A percentile compares a stretch with the other conserved stretches of the same genome.
Evolutionary conservation across 2,113 vertebrate species (phyloP).

Genomic region (Maccullochella peelii): DNA sequence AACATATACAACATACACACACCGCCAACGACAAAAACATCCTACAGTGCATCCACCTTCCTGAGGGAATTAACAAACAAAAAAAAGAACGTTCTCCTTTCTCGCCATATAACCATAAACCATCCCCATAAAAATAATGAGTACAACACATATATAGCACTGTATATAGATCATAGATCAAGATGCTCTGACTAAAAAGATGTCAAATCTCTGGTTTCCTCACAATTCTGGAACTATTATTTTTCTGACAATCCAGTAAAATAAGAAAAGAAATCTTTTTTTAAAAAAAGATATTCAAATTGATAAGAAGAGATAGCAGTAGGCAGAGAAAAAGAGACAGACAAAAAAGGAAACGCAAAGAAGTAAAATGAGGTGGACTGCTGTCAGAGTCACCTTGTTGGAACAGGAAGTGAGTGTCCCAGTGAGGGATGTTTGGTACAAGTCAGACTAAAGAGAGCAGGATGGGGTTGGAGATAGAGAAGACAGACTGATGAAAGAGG

Average conservation of each 20-base stretch:
- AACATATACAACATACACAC: neutral
- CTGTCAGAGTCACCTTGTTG: slow-evolving; percentile 79
- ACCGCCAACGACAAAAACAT: neutral
- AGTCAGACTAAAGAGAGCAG: slow-evolving; percentile 49
- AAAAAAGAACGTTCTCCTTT: too few relatives aligned
- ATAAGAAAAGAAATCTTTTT: neutral
- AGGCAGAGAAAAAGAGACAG: neutral
- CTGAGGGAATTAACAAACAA: neutral
- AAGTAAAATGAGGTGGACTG: slow-evolving; percentile 41
- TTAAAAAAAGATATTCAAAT: neutral
- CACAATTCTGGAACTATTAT: neutral
- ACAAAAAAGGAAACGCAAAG: neutral
- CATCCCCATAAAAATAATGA: neutral
- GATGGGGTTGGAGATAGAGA: slow-evolving; percentile 27
- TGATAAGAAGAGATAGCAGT: neutral
- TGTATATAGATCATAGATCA: neutral
- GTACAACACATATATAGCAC: too few relatives aligned
- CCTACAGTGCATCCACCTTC: neutral
- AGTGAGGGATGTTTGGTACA: slow-evolving; percentile 55
- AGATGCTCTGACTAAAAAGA: neutral
- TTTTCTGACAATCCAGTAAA: neutral
- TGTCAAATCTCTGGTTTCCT: neutral
- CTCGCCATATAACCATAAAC: neutral
- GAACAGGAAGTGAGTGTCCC: slow-evolving; percentile 53
- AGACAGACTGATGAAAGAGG: slow-evolving; percentile 64